Percentiles rank a stretch among this genome's conserved stretches.
Conservation (phyloP, 2,797 vertebrate genomes). For the Lycodopsis pacificus region DNA sequence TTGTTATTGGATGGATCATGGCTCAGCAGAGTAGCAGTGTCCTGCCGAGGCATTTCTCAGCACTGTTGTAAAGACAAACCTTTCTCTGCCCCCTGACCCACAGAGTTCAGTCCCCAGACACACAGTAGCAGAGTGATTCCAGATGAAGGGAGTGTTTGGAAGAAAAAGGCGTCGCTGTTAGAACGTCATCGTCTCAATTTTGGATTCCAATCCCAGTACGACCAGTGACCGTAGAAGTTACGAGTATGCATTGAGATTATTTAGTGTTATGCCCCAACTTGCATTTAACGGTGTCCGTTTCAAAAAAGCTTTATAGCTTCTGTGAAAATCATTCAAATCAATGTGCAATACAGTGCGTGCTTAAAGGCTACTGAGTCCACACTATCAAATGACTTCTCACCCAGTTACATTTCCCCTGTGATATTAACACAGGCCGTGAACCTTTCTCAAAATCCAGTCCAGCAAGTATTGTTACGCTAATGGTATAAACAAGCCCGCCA, state of each 20-base stretch:
- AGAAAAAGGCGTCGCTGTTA: constrained; percentile 44
- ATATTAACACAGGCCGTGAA: constrained; percentile 67
- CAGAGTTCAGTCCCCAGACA: constrained; percentile 69
- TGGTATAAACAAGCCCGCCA: constrained; percentile 62
- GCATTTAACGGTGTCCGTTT: constrained; percentile 28
- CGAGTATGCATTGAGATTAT: constrained; percentile 14
- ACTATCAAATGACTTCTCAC: constrained; percentile 70
- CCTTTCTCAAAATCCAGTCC: constrained; percentile 50
- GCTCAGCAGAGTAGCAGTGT: constrained; percentile 46
- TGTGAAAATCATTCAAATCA: constrained; percentile 69
- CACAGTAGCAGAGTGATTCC: constrained; percentile 81
- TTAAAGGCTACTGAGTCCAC: constrained; percentile 52
- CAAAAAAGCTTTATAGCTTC: constrained; percentile 53
- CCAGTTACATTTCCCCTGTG: constrained; percentile 57
- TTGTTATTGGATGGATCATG: constrained; percentile 48
- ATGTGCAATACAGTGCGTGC: constrained; percentile 54
- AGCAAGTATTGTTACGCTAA: constrained; percentile 61
- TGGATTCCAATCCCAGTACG: constrained; percentile 40
- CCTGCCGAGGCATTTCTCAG: constrained; percentile 68
- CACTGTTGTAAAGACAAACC: constrained; percentile 78
- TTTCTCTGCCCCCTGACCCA: constrained; percentile 79
- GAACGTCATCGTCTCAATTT: constrained; percentile 53
- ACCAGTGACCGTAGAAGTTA: constrained; percentile 8
- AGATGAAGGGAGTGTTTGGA: constrained; percentile 75
- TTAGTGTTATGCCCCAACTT: constrained; percentile 14